Evolutionary conservation across 2,797 vertebrate genomes (phyloP).

Genomic region (Sebastiscus tertius): DNA sequence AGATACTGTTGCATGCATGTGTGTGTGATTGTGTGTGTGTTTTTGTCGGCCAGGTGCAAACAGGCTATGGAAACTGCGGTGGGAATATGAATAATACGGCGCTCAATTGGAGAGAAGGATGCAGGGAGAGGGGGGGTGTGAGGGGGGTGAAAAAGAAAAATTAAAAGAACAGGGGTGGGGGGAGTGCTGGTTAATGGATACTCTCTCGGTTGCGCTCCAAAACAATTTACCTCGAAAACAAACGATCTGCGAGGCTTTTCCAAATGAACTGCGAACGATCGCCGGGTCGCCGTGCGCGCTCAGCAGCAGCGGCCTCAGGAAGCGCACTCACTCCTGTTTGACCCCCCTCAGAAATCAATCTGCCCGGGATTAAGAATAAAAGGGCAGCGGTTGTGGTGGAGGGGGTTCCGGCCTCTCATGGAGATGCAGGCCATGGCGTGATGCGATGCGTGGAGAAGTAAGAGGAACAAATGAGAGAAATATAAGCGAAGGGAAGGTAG

Average conservation of each 20-base stretch:
- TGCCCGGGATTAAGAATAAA: constrained; percentile 44
- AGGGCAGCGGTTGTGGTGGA: constrained; percentile 48
- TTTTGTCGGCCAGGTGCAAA: constrained; percentile 55
- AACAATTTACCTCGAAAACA: constrained; percentile 74
- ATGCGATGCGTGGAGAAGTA: constrained; percentile 55
- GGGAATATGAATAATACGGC: constrained; percentile 62
- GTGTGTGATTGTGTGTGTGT: constrained; percentile 1
- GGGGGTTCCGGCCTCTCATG: constrained; percentile 37
- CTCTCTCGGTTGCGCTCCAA: constrained; percentile 51
- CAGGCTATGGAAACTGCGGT: constrained; percentile 10
- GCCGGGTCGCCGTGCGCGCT: constrained; percentile 12
- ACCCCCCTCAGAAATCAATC: constrained; percentile 77
- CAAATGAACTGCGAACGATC: constrained; percentile 61
- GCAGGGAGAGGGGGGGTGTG: background rate
- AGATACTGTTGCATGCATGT: constrained; percentile 26
- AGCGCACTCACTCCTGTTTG: constrained; percentile 68
- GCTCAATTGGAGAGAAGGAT: constrained; percentile 30
- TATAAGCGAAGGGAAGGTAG: constrained; percentile 21
- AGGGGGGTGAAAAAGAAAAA: constrained; percentile 31
- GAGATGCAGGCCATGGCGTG: constrained; percentile 36
- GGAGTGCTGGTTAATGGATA: constrained; percentile 63
- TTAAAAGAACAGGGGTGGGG: constrained; percentile 32
- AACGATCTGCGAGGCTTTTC: constrained; percentile 54
- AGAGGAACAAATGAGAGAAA: constrained; percentile 46
- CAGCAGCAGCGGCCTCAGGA: constrained; percentile 51